Conservation (phyloP, 30 jellyfish, hydroid and myxozoan species). For the Calvadosia cruxmelitensis region DNA sequence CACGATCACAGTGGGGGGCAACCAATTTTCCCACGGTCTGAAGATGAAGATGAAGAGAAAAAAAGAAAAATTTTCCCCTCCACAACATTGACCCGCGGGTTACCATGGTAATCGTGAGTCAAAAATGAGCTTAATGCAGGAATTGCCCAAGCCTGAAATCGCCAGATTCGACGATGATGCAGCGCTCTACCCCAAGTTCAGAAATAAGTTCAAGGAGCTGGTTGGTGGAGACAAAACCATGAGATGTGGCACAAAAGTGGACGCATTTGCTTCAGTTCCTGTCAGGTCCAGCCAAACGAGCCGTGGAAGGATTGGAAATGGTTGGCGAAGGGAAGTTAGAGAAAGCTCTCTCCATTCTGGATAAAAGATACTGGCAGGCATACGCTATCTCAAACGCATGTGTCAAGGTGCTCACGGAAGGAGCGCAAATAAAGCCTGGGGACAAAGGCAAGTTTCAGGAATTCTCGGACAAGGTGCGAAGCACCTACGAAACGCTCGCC, state of each 20-base stretch:
- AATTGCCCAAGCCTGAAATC: too few relatives aligned
- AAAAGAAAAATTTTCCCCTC: too few relatives aligned
- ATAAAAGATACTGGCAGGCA: neutral
- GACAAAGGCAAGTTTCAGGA: neutral
- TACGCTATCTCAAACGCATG: neutral
- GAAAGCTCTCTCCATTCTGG: neutral
- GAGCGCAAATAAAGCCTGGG: neutral
- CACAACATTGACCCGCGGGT: too few relatives aligned
- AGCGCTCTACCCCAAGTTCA: too few relatives aligned
- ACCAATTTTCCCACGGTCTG: too few relatives aligned
- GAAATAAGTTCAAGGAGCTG: too few relatives aligned
- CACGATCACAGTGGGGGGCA: too few relatives aligned
- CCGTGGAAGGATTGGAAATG: neutral
- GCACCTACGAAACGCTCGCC: neutral
- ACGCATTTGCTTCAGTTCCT: neutral
- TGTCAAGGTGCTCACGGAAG: neutral
- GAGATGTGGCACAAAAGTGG: neutral
- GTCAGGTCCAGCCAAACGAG: neutral
- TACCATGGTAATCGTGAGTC: too few relatives aligned
- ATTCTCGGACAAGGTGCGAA: neutral
- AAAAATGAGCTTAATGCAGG: too few relatives aligned
- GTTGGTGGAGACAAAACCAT: neutral
- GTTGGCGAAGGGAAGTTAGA: neutral
- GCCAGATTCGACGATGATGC: too few relatives aligned
- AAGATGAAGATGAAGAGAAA: too few relatives aligned